Percentiles rank a stretch among this genome's conserved stretches.
These are phyloP conservation scores for Dorcus parallelipipedus DNA, from an alignment of 2,888 invertebrate species.

Conservation along the genomic window DNA sequence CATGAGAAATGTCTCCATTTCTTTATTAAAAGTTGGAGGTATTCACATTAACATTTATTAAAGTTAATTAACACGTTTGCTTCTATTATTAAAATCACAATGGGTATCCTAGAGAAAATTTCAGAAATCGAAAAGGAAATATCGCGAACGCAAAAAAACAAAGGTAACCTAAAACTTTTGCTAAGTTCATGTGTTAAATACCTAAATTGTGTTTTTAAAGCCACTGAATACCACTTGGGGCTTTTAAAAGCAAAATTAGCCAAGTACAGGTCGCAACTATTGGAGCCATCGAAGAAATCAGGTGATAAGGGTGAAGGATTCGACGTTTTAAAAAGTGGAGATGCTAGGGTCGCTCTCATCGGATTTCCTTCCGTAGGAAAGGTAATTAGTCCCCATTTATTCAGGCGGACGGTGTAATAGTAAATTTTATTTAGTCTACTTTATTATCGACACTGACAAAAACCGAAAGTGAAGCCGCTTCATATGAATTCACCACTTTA, in stretches of 20 bases:
- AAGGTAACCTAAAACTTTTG: constrained; percentile 63
- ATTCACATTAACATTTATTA: too few species aligned
- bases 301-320: constrained; percentile 93
- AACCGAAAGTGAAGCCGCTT: constrained; percentile 95
- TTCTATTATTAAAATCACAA: constrained; percentile 41
- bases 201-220: constrained; percentile 53
- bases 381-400: constrained; percentile 50
- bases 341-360: constrained; percentile 95
- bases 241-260: constrained; percentile 95
- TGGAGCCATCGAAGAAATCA: constrained; percentile 91
- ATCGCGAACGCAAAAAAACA: constrained; percentile 97
- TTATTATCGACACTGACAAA: constrained; percentile 91
- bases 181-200: neutral
- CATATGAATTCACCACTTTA: constrained; percentile 97
- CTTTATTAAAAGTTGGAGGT: too few species aligned
- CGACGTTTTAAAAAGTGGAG: constrained; percentile 98
- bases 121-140: constrained; percentile 99
- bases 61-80: too few species aligned
- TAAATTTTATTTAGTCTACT: constrained; percentile 67
- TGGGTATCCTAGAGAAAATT: constrained; percentile 99
- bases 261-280: constrained; percentile 88
- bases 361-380: constrained; percentile 99
- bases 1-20: too few species aligned
- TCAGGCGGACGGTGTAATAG: neutral
- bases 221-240: constrained; percentile 98